Percentiles rank a stretch among this genome's conserved stretches.
Evolutionary conservation across 2,113 vertebrate genomes (phyloP).

Genomic region (Phaethon lepturus): DNA sequence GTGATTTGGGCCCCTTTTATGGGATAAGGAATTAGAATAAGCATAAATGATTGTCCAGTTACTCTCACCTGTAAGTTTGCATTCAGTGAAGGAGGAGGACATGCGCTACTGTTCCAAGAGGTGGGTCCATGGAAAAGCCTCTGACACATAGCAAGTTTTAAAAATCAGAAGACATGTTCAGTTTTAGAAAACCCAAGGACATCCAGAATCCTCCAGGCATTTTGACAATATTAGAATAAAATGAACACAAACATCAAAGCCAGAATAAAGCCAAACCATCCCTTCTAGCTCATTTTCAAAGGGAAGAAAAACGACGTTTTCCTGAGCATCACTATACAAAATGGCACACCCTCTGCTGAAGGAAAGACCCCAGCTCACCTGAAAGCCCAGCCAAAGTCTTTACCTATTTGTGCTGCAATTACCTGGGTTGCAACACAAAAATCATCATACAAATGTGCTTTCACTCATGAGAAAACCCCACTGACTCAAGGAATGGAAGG

Average conservation of each 20-base stretch:
- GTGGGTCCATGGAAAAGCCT: not conserved
- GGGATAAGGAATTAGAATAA: not conserved
- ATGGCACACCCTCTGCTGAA: not conserved
- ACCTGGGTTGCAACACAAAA: not conserved
- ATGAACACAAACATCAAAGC: not conserved
- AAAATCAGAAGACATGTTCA: not conserved
- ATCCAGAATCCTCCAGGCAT: not conserved
- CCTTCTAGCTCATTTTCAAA: conserved; percentile 24
- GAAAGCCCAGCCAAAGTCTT: not conserved
- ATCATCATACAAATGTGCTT: not conserved
- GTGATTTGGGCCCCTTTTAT: conserved; percentile 2
- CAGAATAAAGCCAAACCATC: not conserved
- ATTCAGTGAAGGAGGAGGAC: not conserved
- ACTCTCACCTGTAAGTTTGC: not conserved
- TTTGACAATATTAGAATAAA: not conserved
- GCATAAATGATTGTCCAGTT: conserved; percentile 19
- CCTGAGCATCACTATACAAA: not conserved
- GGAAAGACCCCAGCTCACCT: not conserved
- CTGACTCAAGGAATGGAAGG: not conserved
- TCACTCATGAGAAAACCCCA: not conserved
- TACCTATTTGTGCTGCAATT: not conserved
- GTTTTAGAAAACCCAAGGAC: not conserved
- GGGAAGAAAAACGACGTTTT: conserved; percentile 4
- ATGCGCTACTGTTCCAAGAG: not conserved
- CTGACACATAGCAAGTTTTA: not conserved